Evolutionary conservation across 2,113 vertebrate genomes (phyloP).

Genomic region (Neomonachus schauinslandi): DNA sequence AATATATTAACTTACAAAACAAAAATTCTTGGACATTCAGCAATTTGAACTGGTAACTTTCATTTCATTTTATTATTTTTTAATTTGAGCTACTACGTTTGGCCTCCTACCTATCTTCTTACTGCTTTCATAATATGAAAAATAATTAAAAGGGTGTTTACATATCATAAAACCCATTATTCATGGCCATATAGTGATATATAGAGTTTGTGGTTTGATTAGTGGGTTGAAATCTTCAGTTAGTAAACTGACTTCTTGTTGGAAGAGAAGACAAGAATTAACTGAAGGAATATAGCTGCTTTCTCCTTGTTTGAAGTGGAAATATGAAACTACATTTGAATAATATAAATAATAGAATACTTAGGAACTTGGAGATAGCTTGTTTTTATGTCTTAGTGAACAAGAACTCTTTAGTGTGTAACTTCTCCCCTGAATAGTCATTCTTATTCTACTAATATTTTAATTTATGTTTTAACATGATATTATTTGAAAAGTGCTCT

Average conservation of each 20-base stretch:
- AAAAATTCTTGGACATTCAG: not conserved
- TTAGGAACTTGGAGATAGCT: not conserved
- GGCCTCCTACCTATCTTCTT: not conserved
- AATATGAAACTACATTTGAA: not conserved
- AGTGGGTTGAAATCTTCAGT: not conserved
- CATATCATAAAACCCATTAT: not conserved
- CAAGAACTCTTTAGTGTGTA: not conserved
- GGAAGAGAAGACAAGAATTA: constrained; percentile 34
- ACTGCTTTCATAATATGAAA: not conserved
- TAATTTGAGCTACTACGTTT: not conserved
- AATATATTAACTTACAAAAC: not conserved
- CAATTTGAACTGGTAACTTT: not conserved
- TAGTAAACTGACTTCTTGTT: not conserved
- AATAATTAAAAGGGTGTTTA: not conserved
- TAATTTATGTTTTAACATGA: not conserved
- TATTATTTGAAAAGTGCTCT: not conserved
- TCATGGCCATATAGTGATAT: not conserved
- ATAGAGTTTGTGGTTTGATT: not conserved
- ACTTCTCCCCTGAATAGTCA: not conserved
- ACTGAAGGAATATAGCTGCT: not conserved
- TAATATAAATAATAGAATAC: not conserved
- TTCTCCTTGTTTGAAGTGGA: not conserved
- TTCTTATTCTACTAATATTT: not conserved
- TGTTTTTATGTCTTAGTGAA: not conserved
- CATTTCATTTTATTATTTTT: not conserved